These are phyloP conservation scores for Drosophila austrosaltans DNA, from an alignment of 2,888 invertebrate genomes.

Conservation along the genomic window DNA sequence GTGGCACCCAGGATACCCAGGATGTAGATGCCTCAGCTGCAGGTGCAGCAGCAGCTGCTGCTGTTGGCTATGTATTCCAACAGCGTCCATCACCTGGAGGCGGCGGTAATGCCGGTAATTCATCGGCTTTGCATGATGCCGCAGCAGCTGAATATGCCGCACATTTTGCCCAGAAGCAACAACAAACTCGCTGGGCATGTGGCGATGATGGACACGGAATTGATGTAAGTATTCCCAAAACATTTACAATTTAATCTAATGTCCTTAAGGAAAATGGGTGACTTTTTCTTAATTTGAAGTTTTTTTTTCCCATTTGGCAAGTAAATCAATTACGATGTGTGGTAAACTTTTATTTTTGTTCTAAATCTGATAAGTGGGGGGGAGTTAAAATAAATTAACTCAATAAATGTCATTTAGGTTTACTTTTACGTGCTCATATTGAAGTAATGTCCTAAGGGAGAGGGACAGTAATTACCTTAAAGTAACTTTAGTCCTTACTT, in stretches of 20 bases:
- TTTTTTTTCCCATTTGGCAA: no score
- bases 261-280: no score
- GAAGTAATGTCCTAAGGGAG: background rate
- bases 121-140: constrained; percentile 86
- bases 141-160: constrained; percentile 87
- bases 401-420: constrained; percentile 1
- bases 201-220: constrained; percentile 92
- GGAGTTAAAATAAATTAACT: background rate
- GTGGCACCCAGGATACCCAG: constrained; percentile 84
- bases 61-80: constrained; percentile 94
- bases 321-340: no score
- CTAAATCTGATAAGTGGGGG: no score
- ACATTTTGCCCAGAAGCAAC: constrained; percentile 88
- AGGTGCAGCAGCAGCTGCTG: constrained; percentile 81
- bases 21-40: constrained; percentile 91
- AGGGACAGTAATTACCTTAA: background rate
- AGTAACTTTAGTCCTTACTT: background rate
- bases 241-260: background rate
- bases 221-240: constrained; percentile 87
- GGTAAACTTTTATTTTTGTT: no score
- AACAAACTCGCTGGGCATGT: constrained; percentile 91
- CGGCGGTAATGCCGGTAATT: constrained; percentile 44
- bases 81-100: constrained; percentile 77
- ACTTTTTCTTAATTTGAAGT: no score
- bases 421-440: constrained; percentile 1